Evolutionary conservation across 1,140 invertebrate species (phyloP).

Genomic region (Caenorhabditis remanei): DNA sequence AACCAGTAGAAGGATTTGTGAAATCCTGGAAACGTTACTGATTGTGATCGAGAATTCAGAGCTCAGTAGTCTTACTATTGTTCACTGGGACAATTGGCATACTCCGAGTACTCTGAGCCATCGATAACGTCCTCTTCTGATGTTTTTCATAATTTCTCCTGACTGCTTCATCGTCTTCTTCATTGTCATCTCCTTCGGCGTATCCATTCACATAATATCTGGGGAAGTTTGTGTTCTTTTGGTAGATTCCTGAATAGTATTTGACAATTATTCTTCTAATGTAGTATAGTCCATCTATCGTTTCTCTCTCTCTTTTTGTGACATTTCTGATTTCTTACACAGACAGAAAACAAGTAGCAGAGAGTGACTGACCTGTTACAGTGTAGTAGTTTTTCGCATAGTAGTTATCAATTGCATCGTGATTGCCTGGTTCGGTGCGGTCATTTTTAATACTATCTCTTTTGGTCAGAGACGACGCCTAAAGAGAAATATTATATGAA

Average conservation of each 20-base stretch:
- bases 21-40: slow-evolving; percentile 33
- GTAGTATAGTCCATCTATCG: not conserved
- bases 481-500: not conserved
- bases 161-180: slow-evolving; percentile 25
- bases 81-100: slow-evolving; percentile 41
- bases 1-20: slow-evolving; percentile 49
- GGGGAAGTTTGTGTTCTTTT: slow-evolving; percentile 17
- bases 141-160: slow-evolving; percentile 31
- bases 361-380: slow-evolving; percentile 20
- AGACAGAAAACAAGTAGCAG: not conserved
- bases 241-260: slow-evolving; percentile 21
- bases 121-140: not conserved
- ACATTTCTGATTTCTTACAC: not conserved
- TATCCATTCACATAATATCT: slow-evolving; percentile 17
- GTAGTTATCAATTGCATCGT: slow-evolving; percentile 34
- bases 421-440: slow-evolving; percentile 41
- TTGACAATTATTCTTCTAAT: not conserved
- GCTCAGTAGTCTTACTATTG: not conserved
- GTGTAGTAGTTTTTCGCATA: slow-evolving; percentile 55
- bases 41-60: not conserved
- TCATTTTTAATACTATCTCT: slow-evolving; percentile 15
- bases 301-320: not conserved
- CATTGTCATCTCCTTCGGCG: not conserved
- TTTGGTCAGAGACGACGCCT: slow-evolving; percentile 6
- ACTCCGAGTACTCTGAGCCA: slow-evolving; percentile 33